A percentile compares a stretch with the other conserved stretches of the same genome.
These are phyloP conservation scores for Rallus crepitans DNA, from an alignment of 2,797 vertebrate genomes.

Conservation along the genomic window DNA sequence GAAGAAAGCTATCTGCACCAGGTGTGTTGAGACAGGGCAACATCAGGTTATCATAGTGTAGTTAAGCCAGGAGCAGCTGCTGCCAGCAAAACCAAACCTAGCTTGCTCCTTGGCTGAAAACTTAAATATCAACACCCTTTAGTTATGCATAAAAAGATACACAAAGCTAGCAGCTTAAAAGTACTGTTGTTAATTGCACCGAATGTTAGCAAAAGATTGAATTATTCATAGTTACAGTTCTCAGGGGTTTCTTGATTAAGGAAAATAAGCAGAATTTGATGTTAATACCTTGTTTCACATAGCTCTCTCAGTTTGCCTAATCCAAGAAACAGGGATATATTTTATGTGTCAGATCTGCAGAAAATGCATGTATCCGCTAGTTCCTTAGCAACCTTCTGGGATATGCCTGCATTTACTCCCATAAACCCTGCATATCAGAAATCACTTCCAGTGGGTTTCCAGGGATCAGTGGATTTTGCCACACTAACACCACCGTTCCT, in stretches of 20 bases:
- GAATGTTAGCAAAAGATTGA: constrained; percentile 59
- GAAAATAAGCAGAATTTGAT: constrained; percentile 45
- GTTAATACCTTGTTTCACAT: neutral
- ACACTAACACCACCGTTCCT: neutral
- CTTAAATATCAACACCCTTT: constrained; percentile 63
- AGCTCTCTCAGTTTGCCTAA: constrained; percentile 8
- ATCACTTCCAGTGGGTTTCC: constrained; percentile 16
- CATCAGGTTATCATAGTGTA: neutral
- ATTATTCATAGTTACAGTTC: constrained; percentile 67
- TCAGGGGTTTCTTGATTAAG: constrained; percentile 27
- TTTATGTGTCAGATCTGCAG: constrained; percentile 10
- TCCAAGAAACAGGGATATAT: constrained; percentile 16
- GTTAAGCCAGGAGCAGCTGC: neutral
- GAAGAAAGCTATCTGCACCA: neutral
- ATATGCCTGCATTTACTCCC: neutral
- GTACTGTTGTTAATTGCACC: constrained; percentile 55
- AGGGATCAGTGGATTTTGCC: constrained; percentile 3
- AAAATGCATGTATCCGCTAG: constrained; percentile 31
- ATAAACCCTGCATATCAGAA: neutral
- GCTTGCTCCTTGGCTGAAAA: constrained; percentile 46
- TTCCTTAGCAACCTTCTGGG: constrained; percentile 57
- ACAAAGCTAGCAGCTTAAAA: constrained; percentile 56
- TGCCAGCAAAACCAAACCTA: constrained; percentile 33
- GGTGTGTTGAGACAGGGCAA: neutral
- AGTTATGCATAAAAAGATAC: constrained; percentile 61